These are phyloP conservation scores for Homalodisca vitripennis DNA, from an alignment of 1,140 invertebrate species.

Conservation along the genomic window DNA sequence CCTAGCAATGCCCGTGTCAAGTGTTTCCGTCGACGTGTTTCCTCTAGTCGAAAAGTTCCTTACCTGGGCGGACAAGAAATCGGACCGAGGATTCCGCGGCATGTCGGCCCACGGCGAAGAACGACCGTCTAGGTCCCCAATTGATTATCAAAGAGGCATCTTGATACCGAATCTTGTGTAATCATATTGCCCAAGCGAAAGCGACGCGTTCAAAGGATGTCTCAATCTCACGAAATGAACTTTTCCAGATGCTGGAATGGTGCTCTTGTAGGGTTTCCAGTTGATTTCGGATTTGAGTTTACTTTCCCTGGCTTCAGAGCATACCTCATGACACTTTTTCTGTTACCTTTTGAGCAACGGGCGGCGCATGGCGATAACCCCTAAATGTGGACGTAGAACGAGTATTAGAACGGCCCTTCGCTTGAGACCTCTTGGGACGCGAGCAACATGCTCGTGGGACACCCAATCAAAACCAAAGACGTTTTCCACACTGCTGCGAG, in stretches of 20 bases:
- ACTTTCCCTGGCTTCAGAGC: constrained; percentile 90
- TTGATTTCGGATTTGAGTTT: constrained; percentile 89
- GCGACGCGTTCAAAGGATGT: constrained; percentile 67
- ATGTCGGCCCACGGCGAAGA: constrained; percentile 60
- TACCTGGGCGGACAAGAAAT: constrained; percentile 71
- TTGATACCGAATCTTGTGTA: constrained; percentile 95
- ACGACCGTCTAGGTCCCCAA: constrained; percentile 89
- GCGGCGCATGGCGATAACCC: no score
- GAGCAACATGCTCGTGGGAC: constrained; percentile 94
- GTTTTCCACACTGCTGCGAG: constrained; percentile 91
- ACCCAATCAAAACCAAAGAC: constrained; percentile 94
- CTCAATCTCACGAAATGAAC: constrained; percentile 62
- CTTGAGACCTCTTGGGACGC: constrained; percentile 95
- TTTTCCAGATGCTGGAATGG: constrained; percentile 74
- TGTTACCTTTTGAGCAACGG: constrained; percentile 91
- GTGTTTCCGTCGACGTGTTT: constrained; percentile 80
- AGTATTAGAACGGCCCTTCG: constrained; percentile 80
- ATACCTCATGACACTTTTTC: constrained; percentile 88
- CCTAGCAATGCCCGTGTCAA: constrained; percentile 82
- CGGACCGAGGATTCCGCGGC: constrained; percentile 47
- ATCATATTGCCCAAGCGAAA: constrained; percentile 93
- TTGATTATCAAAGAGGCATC: constrained; percentile 90
- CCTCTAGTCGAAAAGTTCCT: constrained; percentile 88
- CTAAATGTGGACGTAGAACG: constrained; percentile 88
- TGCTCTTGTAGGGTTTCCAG: constrained; percentile 74